Evolutionary conservation across 2,113 vertebrate species (phyloP), one percentile per base, ranked within the genome.

Genomic region (Calyptommatus sinebrachiatus): DNA sequence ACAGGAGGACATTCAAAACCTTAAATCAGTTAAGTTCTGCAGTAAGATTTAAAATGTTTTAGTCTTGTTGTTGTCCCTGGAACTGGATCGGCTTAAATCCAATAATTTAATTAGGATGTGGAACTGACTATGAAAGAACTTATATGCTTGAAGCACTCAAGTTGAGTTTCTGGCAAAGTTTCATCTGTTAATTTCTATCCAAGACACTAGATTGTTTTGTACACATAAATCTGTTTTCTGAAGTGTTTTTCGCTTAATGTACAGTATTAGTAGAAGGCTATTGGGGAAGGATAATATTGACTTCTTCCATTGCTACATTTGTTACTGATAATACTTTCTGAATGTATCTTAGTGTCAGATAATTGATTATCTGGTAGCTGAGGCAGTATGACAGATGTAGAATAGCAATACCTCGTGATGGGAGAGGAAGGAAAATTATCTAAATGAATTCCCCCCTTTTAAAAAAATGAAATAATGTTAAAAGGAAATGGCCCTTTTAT

Each of bases 351-450:
- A 90, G 91, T 94, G 94, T 95, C 94, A 94, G 94, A 94, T 95
- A 96, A 96, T 95, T 95, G 94, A 95, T 96, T 95, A 95, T 96
- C 95, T 95, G 92, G 94, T 94, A 93, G 94, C 92, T 94, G 95
- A 95, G 94, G 93, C 94, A 90, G 91, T 92, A 91, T 96, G 94
- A 95, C 94, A 94, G 95, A 95, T 95, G 94, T 89, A 93, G 93
- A 93, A 91, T 92, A 94, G 94, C 92, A 92, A 91, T 95, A 92
- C 91, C 94, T 96, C 94, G 92, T 93, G 95, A 95, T 92, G 94
- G 93, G 94, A 95, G 91, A 94, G 93, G 92, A 95, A 94, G 93
- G 91, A 91, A 90, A 94, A 95, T 95, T 94, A 95, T 96, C 95
- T 96, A 94, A 95, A 96, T 95, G 94, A 94, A 91, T 94, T 93